Evolutionary conservation across 2,888 invertebrate genomes (phyloP).

Genomic region (Sinodicranocentrus sp.): DNA sequence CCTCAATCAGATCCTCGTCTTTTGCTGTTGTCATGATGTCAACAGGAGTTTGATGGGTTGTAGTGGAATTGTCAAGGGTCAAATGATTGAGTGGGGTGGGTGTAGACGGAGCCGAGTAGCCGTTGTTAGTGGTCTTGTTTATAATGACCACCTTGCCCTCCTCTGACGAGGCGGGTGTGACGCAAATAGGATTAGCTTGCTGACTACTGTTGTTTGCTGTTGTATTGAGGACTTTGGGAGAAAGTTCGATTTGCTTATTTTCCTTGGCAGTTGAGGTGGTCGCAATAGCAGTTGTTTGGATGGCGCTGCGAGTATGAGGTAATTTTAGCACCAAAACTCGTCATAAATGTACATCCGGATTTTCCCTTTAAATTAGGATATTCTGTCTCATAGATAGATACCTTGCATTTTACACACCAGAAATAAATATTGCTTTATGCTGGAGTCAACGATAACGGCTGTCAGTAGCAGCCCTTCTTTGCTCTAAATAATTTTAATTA

Average conservation of each 20-base stretch:
- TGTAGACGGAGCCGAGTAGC: background rate
- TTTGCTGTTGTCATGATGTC: conserved; percentile 47
- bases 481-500: too few relatives aligned
- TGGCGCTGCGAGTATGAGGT: background rate
- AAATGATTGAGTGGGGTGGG: conserved; percentile 5
- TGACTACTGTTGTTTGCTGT: conserved; percentile 1
- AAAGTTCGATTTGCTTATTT: conserved; percentile 11
- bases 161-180: background rate
- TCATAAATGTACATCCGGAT: too few relatives aligned
- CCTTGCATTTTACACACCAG: too few relatives aligned
- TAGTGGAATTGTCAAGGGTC: background rate
- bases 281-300: background rate
- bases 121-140: background rate
- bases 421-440: too few relatives aligned
- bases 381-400: too few relatives aligned
- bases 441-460: too few relatives aligned
- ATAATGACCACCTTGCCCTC: background rate
- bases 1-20: conserved; percentile 44
- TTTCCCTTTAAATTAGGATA: too few relatives aligned
- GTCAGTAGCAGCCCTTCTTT: too few relatives aligned
- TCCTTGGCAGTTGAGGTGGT: background rate
- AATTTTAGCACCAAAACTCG: too few relatives aligned
- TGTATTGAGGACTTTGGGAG: background rate
- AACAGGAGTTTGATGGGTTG: conserved; percentile 1
- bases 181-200: too few relatives aligned